Evolutionary conservation across 2,113 vertebrate genomes (phyloP), one percentile per base, ranked within the genome.

Genomic region (Aegithalos caudatus): DNA sequence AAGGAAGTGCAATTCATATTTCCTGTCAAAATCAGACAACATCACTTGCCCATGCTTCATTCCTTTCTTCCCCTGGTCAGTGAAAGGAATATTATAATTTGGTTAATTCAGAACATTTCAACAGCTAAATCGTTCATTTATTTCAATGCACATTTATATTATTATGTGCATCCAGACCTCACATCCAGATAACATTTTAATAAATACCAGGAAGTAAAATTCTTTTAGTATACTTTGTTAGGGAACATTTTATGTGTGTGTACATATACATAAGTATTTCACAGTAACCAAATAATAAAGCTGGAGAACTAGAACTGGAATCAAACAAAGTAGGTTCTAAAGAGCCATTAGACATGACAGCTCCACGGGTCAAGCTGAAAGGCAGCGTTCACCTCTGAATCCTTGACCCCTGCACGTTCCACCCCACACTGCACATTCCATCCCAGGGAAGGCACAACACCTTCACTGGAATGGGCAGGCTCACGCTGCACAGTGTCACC

Each of bases 341-440:
- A 62, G 61, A 58, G 53, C 50, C 14, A 21, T 50, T 33, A 50
- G 13, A 51, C 8, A 61, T 9, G 27, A 37, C 19, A 69, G 37
- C 25, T 53, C 44, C 56, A 42, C 50, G 18, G 22, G 18, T 4
- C 33, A 62, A 76, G 73, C 61, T 70, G 35, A 79, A 47, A 62
- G 48, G 20, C 23, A 42, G 33, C 0, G 0, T 16, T 42, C 53
- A 21, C 16, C 19, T 61, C 58, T 58, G 54, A 23, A 84, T 50
- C 20, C 20, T 35, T 27, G 33, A 12, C 1, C 12, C 5, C n/a
- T 29, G 62, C 1, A 2, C 17, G 8, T 48, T 11, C 35, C 23
- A 28, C 6, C 24, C 24, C 1, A 0, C 2, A 1, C 2, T 6
- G 64, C 6, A 57, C 33, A 35, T 35, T 35, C 56, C 56, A 58